Evolutionary conservation across 2,888 invertebrate species (phyloP).

Genomic region (Criorhina ranunculi): DNA sequence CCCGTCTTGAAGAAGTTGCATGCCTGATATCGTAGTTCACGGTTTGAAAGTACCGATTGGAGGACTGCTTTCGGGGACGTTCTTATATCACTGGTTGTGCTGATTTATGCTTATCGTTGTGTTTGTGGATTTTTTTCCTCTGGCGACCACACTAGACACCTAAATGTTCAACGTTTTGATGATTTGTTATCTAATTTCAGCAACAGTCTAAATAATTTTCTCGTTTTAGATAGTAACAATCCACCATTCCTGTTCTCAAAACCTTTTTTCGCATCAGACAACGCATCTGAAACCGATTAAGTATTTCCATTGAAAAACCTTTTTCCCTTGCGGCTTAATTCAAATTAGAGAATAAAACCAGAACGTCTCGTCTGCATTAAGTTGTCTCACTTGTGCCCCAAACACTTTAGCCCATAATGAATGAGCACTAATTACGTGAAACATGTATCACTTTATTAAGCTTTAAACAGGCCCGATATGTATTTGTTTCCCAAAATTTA

Average conservation of each 20-base stretch:
- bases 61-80: too few relatives aligned
- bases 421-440: conserved; percentile 71
- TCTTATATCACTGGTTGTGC: too few relatives aligned
- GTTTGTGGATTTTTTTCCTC: too few relatives aligned
- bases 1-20: too few relatives aligned
- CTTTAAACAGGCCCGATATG: conserved; percentile 71
- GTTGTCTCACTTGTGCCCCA: conserved; percentile 53
- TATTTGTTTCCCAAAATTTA: conserved; percentile 59
- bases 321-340: conserved; percentile 21
- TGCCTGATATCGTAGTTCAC: too few relatives aligned
- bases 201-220: too few relatives aligned
- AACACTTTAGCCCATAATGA: conserved; percentile 66
- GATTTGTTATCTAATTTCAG: too few relatives aligned
- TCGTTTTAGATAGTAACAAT: too few relatives aligned
- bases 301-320: neutral
- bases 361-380: conserved; percentile 52
- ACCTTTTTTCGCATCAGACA: neutral
- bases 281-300: neutral
- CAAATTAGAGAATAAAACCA: conserved; percentile 34
- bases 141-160: too few relatives aligned
- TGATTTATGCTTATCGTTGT: too few relatives aligned
- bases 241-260: neutral
- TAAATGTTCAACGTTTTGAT: too few relatives aligned
- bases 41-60: too few relatives aligned
- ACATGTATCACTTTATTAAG: conserved; percentile 76